These are phyloP conservation scores for Collichthys lucidus DNA, from an alignment of 2,113 vertebrate species.

Conservation along the genomic window DNA sequence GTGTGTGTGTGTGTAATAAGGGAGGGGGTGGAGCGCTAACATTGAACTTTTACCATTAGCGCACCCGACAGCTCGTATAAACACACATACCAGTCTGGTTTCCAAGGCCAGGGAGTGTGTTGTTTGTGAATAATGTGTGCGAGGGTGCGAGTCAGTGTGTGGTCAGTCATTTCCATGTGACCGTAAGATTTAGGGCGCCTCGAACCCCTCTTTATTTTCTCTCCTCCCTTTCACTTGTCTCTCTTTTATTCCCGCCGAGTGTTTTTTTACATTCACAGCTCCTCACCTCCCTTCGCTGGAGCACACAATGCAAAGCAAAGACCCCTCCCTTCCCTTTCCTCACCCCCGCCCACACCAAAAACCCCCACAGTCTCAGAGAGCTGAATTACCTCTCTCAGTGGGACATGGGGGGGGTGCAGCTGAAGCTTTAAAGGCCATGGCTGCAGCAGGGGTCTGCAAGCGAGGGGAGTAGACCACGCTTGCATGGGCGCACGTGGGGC, in stretches of 20 bases:
- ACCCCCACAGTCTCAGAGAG: constrained; percentile 36
- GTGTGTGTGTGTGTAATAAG: not conserved
- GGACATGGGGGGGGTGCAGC: constrained; percentile 14
- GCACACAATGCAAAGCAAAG: constrained; percentile 44
- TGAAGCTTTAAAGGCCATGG: constrained; percentile 9
- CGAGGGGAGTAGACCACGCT: constrained; percentile 17
- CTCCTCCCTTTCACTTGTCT: constrained; percentile 53
- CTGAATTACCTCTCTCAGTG: constrained; percentile 70
- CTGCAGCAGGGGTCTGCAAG: constrained; percentile 32
- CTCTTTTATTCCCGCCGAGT: constrained; percentile 60
- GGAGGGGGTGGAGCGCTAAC: not conserved
- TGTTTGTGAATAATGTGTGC: constrained; percentile 51
- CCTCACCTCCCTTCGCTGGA: constrained; percentile 49
- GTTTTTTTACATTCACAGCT: constrained; percentile 65
- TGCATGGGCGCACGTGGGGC: constrained; percentile 30
- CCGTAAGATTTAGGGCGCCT: constrained; percentile 52
- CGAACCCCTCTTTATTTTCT: constrained; percentile 39
- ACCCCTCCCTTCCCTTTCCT: constrained; percentile 8
- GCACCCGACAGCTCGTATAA: constrained; percentile 28
- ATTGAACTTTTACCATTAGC: constrained; percentile 43
- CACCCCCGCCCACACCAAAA: not conserved
- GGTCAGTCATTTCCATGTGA: constrained; percentile 36
- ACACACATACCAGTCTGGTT: constrained; percentile 61
- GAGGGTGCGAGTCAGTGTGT: constrained; percentile 14
- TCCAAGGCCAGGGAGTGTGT: constrained; percentile 61